Evolutionary conservation across 1,140 invertebrate species (phyloP).

Genomic region (Brachystomella parvula): DNA sequence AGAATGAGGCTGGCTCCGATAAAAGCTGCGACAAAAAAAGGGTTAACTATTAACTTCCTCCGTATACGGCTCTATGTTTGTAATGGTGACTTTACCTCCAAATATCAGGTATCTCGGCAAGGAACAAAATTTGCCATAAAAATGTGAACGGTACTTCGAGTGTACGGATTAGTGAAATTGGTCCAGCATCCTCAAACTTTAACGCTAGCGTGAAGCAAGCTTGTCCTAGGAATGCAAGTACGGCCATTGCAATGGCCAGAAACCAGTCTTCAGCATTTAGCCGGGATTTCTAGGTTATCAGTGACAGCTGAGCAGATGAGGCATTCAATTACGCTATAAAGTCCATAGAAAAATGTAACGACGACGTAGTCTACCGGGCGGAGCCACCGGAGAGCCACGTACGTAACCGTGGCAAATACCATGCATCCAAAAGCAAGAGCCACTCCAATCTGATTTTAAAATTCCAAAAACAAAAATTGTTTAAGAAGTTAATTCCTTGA

Average conservation of each 20-base stretch:
- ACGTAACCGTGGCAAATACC: slow-evolving; percentile 10
- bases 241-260: slow-evolving; percentile 19
- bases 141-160: slow-evolving; percentile 29
- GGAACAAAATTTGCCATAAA: slow-evolving; percentile 22
- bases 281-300: slow-evolving; percentile 15
- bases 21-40: not conserved
- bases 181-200: slow-evolving; percentile 27
- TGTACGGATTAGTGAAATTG: slow-evolving; percentile 21
- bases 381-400: slow-evolving; percentile 19
- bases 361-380: slow-evolving; percentile 19
- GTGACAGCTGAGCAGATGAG: not conserved
- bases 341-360: slow-evolving; percentile 22
- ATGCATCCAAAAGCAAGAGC: slow-evolving; percentile 11
- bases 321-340: slow-evolving; percentile 6
- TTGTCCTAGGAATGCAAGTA: slow-evolving; percentile 26
- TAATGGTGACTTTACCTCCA: slow-evolving; percentile 9
- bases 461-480: not conserved
- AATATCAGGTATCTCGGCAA: slow-evolving; percentile 9
- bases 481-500: not conserved
- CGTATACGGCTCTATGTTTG: not conserved
- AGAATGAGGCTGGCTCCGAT: not conserved
- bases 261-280: not conserved
- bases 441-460: slow-evolving; percentile 16
- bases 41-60: not conserved
- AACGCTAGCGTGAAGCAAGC: slow-evolving; percentile 19